Base-by-base conservation (phyloP, 2,888 invertebrate species). In the Diarsia brunnea region DNA sequence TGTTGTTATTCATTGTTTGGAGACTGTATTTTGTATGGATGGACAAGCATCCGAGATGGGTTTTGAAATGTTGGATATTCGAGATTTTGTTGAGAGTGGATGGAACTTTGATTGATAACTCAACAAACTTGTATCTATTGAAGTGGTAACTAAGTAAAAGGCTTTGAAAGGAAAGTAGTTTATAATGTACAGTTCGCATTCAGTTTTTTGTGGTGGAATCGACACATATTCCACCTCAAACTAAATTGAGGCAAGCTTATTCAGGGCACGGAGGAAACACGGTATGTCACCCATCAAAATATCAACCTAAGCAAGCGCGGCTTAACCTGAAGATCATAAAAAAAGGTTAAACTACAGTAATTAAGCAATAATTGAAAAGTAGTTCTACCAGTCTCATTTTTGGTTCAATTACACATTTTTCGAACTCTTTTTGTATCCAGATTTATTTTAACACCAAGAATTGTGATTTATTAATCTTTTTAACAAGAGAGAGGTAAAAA, bases 1-100 rank as follows among this genome's bases (percentile, higher is more conserved):
- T 75, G 76, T 73, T 78, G 64, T 63, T 75, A 76, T 60, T 73
- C 70, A 80, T 79, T 79, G 76, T 82, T 82, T 61, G 7, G 38
- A 60, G 47, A 31, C 38, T 55, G 38, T 51, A 38, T 58, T 64
- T 64, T 61, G 43, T 51, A 66, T 64, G 24, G 14, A 51, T 16
- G 21, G 55, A 43, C 43, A 55, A n/a, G 60, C 45, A 27, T 31
- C 24, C 14, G 21, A 75, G n/a, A 66, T 75, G 38, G 21, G 47
- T 64, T 58, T 14, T 19, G 24, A 68, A 68, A 58, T 68, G 31
- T 51, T 66, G 7, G 10, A 47, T 60, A 53, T 53, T 63, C 45
- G 64, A 45, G 43, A 45, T 75, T 49, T 51, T 69, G 12, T 43
- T 24, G 24, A 27, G n/a, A 27, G 1, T n/a, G 4, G 43, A 24